phyloP scores from a whole-genome alignment of 1,140 invertebrate species.

The Dinothrombium tinctorium region DNA sequence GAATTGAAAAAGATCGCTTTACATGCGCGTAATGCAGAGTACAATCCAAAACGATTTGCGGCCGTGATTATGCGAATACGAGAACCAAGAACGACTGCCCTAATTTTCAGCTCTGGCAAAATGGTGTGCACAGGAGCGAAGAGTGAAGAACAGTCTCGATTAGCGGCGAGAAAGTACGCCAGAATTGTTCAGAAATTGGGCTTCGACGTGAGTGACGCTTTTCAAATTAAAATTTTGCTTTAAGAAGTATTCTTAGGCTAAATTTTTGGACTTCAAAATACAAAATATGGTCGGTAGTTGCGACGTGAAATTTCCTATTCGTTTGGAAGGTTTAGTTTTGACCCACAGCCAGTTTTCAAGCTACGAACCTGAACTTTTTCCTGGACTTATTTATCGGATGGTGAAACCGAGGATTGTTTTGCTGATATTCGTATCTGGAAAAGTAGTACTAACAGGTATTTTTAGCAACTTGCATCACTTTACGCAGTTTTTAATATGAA shows the following conservation, averaged over 20 bases:
- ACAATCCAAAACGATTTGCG: slow-evolving; percentile 98
- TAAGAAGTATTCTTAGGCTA: slow-evolving; percentile 42
- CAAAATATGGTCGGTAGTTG: slow-evolving; percentile 99
- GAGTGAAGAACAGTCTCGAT: slow-evolving; percentile 86
- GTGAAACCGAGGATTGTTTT: slow-evolving; percentile 95
- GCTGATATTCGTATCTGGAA: slow-evolving; percentile 96
- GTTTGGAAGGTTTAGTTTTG: slow-evolving; percentile 82
- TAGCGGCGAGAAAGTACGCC: slow-evolving; percentile 95
- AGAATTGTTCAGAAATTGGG: slow-evolving; percentile 97
- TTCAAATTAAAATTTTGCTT: slow-evolving; percentile 3
- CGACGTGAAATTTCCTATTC: slow-evolving; percentile 96
- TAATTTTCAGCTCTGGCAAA: slow-evolving; percentile 98
- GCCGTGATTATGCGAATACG: slow-evolving; percentile 99
- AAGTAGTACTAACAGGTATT: slow-evolving; percentile 81
- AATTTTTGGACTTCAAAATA: slow-evolving; percentile 98
- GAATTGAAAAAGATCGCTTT: slow-evolving; percentile 93
- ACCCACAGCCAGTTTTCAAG: slow-evolving; percentile 93
- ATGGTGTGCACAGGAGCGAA: slow-evolving; percentile 99
- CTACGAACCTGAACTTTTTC: slow-evolving; percentile 56
- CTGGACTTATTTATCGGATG: slow-evolving; percentile 97
- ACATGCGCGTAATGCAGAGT: slow-evolving; percentile 97
- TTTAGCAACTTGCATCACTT: background rate
- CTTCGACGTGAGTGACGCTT: slow-evolving; percentile 43
- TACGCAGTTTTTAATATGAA: background rate
- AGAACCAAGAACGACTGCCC: slow-evolving; percentile 88